phyloP scores from a whole-genome alignment of 92 coral and sea anemone genomes.

The Epizoanthus ramosus region DNA sequence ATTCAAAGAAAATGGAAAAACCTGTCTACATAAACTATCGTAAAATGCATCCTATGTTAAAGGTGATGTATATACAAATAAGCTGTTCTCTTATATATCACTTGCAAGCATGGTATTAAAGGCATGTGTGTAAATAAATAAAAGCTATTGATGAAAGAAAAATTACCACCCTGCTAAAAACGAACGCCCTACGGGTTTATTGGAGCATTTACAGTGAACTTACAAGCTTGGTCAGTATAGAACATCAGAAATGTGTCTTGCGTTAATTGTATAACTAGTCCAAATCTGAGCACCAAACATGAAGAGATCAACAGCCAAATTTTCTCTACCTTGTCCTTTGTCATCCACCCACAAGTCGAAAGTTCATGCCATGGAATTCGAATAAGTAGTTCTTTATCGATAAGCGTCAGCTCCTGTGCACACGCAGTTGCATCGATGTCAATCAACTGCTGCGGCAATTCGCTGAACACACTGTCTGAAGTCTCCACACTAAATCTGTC shows the following conservation, averaged over 20 bases:
- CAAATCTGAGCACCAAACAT: background rate
- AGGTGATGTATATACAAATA: too few relatives aligned
- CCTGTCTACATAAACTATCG: too few relatives aligned
- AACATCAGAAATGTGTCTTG: background rate
- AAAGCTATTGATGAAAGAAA: too few relatives aligned
- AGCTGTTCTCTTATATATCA: too few relatives aligned
- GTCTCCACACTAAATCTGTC: slow-evolving; percentile 65
- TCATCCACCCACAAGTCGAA: slow-evolving; percentile 99
- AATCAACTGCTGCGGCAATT: slow-evolving; percentile 79
- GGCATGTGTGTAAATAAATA: too few relatives aligned
- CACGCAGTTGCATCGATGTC: slow-evolving; percentile 83
- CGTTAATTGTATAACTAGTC: background rate
- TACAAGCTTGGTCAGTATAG: too few relatives aligned
- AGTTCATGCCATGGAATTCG: slow-evolving; percentile 95
- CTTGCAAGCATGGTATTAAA: too few relatives aligned
- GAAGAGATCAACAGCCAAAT: background rate
- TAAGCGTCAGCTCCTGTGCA: slow-evolving; percentile 92
- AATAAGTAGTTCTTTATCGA: slow-evolving; percentile 93
- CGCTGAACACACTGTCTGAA: slow-evolving; percentile 55
- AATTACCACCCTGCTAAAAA: too few relatives aligned
- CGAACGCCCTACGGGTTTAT: too few relatives aligned
- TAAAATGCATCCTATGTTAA: too few relatives aligned
- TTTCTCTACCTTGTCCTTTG: slow-evolving; percentile 87
- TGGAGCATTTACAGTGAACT: too few relatives aligned
- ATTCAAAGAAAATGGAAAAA: too few relatives aligned